A percentile compares a stretch with the other conserved stretches of the same genome.
Conservation (phyloP, 2,797 vertebrate species). For the Myripristis murdjan region DNA sequence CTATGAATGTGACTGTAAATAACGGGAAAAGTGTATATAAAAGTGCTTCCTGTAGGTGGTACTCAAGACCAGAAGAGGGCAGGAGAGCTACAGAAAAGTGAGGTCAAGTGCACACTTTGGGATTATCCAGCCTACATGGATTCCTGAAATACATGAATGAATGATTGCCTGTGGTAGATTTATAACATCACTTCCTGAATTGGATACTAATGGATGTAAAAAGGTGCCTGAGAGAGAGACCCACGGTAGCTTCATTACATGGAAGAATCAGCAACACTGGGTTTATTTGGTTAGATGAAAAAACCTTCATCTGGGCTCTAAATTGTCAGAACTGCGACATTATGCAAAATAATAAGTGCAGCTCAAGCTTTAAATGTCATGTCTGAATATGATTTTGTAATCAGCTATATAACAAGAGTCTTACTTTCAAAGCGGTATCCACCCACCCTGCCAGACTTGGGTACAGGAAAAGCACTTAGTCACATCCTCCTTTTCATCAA, state of each 20-base stretch:
- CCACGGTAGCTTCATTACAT: no score
- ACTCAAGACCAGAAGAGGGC: conserved; percentile 60
- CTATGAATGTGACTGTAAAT: background rate
- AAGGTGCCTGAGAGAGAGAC: no score
- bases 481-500: background rate
- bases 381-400: background rate
- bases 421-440: background rate
- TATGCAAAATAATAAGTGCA: no score
- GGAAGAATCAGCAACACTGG: no score
- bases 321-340: no score
- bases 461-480: background rate
- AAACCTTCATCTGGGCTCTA: no score
- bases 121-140: no score
- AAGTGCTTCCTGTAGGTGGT: background rate
- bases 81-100: conserved; percentile 22
- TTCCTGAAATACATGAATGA: background rate
- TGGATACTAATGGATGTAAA: no score
- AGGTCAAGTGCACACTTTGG: background rate
- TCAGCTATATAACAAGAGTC: background rate
- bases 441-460: background rate
- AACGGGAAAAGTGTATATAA: background rate
- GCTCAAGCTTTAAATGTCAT: background rate
- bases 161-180: background rate
- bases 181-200: background rate
- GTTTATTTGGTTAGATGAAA: no score